Conservation (phyloP, 1,140 invertebrate genomes). For the Zophobas morio region DNA sequence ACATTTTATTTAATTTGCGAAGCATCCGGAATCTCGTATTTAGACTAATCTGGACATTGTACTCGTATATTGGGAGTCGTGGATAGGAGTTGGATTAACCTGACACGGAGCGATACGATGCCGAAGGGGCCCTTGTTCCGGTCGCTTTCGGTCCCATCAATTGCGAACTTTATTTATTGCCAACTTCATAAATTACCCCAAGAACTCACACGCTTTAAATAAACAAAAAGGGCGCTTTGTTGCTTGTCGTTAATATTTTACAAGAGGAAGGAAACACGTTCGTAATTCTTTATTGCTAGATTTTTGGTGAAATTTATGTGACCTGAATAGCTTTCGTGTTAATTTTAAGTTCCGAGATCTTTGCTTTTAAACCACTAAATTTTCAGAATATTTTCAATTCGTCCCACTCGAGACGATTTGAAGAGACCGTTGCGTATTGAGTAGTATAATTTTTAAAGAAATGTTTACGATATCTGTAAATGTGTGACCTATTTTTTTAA, state of each 20-base stretch:
- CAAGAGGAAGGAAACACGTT: slow-evolving; percentile 12
- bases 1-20: not conserved
- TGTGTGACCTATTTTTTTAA: too few relatives aligned
- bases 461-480: too few relatives aligned
- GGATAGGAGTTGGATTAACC: slow-evolving; percentile 15
- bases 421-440: too few relatives aligned
- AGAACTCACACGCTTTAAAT: slow-evolving; percentile 28
- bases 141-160: slow-evolving; percentile 26
- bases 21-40: not conserved
- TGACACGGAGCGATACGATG: slow-evolving; percentile 30
- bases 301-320: slow-evolving; percentile 33
- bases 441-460: too few relatives aligned
- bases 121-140: slow-evolving; percentile 21
- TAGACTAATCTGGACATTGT: slow-evolving; percentile 15
- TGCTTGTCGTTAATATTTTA: slow-evolving; percentile 38
- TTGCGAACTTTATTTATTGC: slow-evolving; percentile 38
- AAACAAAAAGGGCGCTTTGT: slow-evolving; percentile 38
- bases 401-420: not conserved
- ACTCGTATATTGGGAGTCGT: slow-evolving; percentile 1
- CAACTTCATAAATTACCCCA: slow-evolving; percentile 28
- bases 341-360: slow-evolving; percentile 26
- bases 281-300: slow-evolving; percentile 30
- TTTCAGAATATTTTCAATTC: not conserved
- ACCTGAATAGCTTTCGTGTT: slow-evolving; percentile 9
- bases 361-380: slow-evolving; percentile 1